phyloP scores from a whole-genome alignment of 2,113 vertebrate species.

The human region GRCh38 chr15:40252001-40252500 shows the following conservation, averaged over 20 bases:
- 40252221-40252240: not conserved
- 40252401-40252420: too few species aligned
- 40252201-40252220: not conserved
- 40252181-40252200: not conserved
- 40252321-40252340: conserved; percentile 3
- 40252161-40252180: not conserved
- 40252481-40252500: not conserved
- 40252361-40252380: not conserved
- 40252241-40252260: conserved; percentile 58
- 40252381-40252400: not conserved
- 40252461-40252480: not conserved
- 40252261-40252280: not conserved
- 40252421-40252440: not conserved
- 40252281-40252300: not conserved
- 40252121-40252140: not conserved
- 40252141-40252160: not conserved
- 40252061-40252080: not conserved
- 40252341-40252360: not conserved
- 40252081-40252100: not conserved
- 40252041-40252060: not conserved
- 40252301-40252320: conserved; percentile 16
- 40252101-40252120: not conserved
- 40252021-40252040: not conserved
- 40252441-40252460: not conserved
- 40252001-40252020: not conserved